These are phyloP conservation scores for Lamellibrachia columna DNA, from an alignment of 2,888 invertebrate species.

Conservation along the genomic window DNA sequence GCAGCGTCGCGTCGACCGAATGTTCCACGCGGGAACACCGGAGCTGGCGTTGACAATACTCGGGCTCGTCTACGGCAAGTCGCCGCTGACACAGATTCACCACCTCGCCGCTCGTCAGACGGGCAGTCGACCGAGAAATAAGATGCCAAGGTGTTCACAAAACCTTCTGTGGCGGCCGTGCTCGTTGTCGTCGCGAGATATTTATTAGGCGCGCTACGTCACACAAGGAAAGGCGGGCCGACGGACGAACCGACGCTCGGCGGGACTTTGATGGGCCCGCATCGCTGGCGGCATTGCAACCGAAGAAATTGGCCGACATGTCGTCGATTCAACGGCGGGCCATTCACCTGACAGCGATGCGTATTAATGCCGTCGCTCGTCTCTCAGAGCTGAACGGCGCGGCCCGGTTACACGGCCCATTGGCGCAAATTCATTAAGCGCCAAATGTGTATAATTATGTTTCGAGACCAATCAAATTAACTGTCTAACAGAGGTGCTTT, in stretches of 20 bases:
- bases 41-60: neutral
- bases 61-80: neutral
- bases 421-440: conserved; percentile 16
- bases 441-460: conserved; percentile 16
- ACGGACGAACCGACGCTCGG: neutral
- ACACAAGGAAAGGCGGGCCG: neutral
- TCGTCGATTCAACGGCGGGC: neutral
- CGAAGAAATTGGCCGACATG: conserved; percentile 10
- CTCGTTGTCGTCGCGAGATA: neutral
- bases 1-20: neutral
- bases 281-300: conserved; percentile 9
- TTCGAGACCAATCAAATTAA: conserved; percentile 1
- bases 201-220: neutral
- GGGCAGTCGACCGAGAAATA: neutral
- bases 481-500: conserved; percentile 2
- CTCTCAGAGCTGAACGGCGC: neutral
- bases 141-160: neutral
- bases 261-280: neutral
- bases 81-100: neutral
- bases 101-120: neutral
- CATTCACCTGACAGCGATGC: neutral
- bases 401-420: neutral
- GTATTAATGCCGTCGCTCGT: neutral
- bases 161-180: neutral
- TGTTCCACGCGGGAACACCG: neutral